Evolutionary conservation across 2,888 invertebrate species (phyloP).

Genomic region (Macrosoma leucophasiata): DNA sequence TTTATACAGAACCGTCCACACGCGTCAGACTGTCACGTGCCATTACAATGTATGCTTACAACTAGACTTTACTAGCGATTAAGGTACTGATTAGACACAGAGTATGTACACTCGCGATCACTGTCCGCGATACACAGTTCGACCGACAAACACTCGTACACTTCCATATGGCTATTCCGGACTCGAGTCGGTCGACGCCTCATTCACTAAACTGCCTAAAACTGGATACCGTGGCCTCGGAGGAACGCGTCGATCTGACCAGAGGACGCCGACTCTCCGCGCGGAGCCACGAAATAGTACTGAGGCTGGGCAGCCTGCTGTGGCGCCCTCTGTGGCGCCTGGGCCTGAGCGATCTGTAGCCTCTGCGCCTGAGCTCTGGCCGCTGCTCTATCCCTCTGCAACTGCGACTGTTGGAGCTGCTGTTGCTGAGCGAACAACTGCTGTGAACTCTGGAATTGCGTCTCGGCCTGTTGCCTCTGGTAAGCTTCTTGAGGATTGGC

Average conservation of each 20-base stretch:
- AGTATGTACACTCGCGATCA: conserved; percentile 56
- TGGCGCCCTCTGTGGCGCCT: conserved; percentile 38
- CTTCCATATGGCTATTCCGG: conserved; percentile 47
- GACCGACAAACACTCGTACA: conserved; percentile 39
- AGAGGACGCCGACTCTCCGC: conserved; percentile 66
- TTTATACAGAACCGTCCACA: conserved; percentile 43
- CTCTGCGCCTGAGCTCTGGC: conserved; percentile 69
- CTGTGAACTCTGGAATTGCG: conserved; percentile 78
- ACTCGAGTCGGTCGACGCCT: conserved; percentile 27
- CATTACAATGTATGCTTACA: conserved; percentile 48
- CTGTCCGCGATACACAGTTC: conserved; percentile 41
- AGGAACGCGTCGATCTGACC: conserved; percentile 89
- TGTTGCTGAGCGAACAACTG: conserved; percentile 81
- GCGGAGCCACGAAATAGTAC: conserved; percentile 78
- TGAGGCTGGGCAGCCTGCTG: conserved; percentile 57
- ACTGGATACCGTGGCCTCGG: conserved; percentile 81
- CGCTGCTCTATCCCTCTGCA: conserved; percentile 76
- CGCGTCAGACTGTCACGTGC: conserved; percentile 45
- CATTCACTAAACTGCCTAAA: conserved; percentile 52
- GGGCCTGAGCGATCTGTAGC: conserved; percentile 49
- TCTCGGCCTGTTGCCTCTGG: conserved; percentile 78
- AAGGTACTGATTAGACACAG: conserved; percentile 67
- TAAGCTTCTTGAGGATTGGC: conserved; percentile 66
- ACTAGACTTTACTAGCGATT: conserved; percentile 51
- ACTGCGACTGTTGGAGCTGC: conserved; percentile 79